Base-by-base conservation (phyloP, 2,888 invertebrate species). In the Tanytarsus gracilentus region DNA sequence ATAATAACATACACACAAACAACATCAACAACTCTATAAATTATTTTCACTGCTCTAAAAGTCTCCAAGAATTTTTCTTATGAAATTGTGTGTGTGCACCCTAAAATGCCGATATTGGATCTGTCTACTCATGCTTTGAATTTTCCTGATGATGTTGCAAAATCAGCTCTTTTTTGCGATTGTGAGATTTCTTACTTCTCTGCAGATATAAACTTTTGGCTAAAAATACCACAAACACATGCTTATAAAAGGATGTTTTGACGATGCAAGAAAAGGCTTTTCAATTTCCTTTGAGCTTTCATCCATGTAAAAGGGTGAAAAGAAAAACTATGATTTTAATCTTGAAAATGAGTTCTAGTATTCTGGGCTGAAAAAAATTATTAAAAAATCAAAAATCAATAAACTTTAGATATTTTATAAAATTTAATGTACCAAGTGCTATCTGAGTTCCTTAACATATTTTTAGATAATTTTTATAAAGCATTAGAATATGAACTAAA, bases 11-110 rank as follows among this genome's bases (percentile, higher is more conserved):
- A 52, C 18, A 30, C 21, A 23, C 1, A 25, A 14, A 30, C 18
- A 39, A 40, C 55, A 55, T 40, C 55, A 55, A 55, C 40, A 55
- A 55, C 39, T 33, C 33, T 33, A 33, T 55, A 55, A 55, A 55
- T 55, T 55, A 51, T 51, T 51, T 49, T 29, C 51, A 30, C 29
- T 51, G 39, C 40, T 40, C 39, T 44, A 23, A 44, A 44, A 44
- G 23, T 11, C 18, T 11, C 11, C 18, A 44, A 40, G 21, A 44
- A 44, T 18, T 18, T 23, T 23, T 23, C 8, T 23, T 18, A 9
- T 23, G 23, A 44, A 44, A 18, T 23, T 11, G 21, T 23, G 23
- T 44, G 44, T 23, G 23, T 44, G 21, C 21, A 16, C 23, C 18
- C 44, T n/a, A n/a, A n/a, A 44, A 23, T 44, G 44, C 44, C 44